Conservation (phyloP, 2,797 vertebrate species). For the Eidolon dupreanum region DNA sequence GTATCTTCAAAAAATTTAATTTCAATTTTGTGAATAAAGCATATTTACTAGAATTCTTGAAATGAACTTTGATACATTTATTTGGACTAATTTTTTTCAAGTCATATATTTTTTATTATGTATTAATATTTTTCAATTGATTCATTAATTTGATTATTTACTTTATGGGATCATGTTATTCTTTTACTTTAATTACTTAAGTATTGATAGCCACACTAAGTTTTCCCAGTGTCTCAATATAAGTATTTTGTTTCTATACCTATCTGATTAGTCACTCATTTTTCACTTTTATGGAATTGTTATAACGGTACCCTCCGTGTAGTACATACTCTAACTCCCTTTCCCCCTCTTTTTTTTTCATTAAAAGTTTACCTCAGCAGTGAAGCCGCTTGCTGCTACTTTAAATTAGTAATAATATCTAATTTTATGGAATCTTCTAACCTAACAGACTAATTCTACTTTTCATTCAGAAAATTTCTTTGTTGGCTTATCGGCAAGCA, state of each 20-base stretch:
- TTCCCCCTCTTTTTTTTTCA: neutral
- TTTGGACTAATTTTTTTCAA: neutral
- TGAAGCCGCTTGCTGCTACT: neutral
- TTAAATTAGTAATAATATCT: constrained; percentile 14
- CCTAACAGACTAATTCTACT: neutral
- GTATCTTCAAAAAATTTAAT: neutral
- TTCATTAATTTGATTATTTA: constrained; percentile 16
- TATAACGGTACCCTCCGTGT: neutral
- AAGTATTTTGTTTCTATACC: neutral
- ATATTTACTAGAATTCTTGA: neutral
- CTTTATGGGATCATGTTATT: neutral
- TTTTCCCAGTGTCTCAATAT: neutral
- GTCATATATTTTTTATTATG: neutral
- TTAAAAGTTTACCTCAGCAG: neutral
- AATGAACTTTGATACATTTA: neutral
- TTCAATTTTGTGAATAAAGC: neutral
- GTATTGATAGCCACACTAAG: neutral
- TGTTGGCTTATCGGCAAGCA: neutral
- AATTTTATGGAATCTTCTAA: constrained; percentile 2
- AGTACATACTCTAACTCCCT: neutral
- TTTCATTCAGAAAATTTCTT: constrained; percentile 1
- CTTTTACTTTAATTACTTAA: neutral
- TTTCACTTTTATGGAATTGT: neutral
- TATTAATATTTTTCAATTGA: neutral
- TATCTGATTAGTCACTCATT: neutral